phyloP scores from a whole-genome alignment of 2,113 vertebrate species.

The Paradisaea rubra region DNA sequence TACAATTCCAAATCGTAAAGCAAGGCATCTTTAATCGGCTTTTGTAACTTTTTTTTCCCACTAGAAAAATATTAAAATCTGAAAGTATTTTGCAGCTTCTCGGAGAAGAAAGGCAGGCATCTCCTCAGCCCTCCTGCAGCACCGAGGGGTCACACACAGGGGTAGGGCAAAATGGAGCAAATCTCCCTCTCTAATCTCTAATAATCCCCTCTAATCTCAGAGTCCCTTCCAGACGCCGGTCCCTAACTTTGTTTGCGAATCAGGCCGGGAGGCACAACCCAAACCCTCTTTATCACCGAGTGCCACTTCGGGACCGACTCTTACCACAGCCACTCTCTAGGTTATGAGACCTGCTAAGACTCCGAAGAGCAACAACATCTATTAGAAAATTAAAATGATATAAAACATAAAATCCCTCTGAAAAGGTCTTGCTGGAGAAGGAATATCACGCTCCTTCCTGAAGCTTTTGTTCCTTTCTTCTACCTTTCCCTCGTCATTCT shows the following conservation, averaged over 20 bases:
- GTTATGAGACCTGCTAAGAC: not conserved
- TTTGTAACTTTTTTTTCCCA: not conserved
- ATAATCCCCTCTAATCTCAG: conserved; percentile 54
- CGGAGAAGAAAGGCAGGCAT: not conserved
- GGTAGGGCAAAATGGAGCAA: conserved; percentile 32
- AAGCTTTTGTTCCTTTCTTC: conserved; percentile 10
- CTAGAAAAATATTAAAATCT: not conserved
- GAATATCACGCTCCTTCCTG: not conserved
- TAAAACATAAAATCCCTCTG: not conserved
- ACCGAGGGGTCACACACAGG: not conserved
- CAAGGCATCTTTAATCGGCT: not conserved
- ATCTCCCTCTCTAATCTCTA: conserved; percentile 51
- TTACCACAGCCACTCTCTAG: not conserved
- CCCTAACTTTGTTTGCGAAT: conserved; percentile 40
- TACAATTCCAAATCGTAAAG: not conserved
- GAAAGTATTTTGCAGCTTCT: not conserved
- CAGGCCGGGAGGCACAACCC: not conserved
- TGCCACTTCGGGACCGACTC: not conserved
- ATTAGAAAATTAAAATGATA: not conserved
- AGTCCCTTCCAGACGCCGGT: conserved; percentile 42
- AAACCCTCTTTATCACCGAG: not conserved
- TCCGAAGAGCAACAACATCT: not conserved
- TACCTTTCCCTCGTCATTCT: not conserved
- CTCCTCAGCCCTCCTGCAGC: not conserved
- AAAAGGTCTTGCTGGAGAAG: not conserved